Evolutionary conservation across 2,797 vertebrate genomes (phyloP), one percentile per base, ranked within the genome.

Genomic region (Acrocephalus scirpaceus): DNA sequence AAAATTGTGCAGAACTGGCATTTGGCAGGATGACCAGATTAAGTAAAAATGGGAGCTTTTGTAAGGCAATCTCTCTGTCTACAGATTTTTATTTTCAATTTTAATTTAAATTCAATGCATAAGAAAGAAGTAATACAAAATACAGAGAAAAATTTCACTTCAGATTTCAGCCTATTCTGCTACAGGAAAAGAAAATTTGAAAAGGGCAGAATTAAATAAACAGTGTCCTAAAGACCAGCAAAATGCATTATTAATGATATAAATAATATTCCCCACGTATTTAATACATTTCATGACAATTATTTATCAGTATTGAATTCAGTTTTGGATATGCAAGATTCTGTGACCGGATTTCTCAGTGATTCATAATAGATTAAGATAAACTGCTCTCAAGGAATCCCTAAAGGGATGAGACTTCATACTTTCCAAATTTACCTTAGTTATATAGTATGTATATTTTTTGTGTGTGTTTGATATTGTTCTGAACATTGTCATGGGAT

Each of bases 1-100:
- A 75, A 91, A 94, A 47, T 75, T 64, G 80, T 75, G 40, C 60
- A 82, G 18, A 95, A 69, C 25, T 78, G 88, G 30, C 26, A 88
- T 76, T 81, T 79, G 23, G 14, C 40, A 76, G 57, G 19, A 64
- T 91, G 32, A 90, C 34, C 54, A 70, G 11, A 74, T 51, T 38
- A 78, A 90, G 64, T 53, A 77, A 71, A 85, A 95, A 85, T 27
- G 34, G 51, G n/a, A 67, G 38, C 3, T 86, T 95, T 91, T 71
- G 32, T 75, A 70, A 82, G 25, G 17, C 5, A 71, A n/a, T 47
- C 12, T 90, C 26, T 73, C 23, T 61, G 29, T 74, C 45, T 34
- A 36, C 12, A 74, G 36, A 76, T 65, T 34, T 65, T 23, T 22
- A 57, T 57, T 81, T 81, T 27, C 29, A 50, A 71, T 66, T 44